phyloP scores from a whole-genome alignment of 2,113 vertebrate species.

The Otis tarda region DNA sequence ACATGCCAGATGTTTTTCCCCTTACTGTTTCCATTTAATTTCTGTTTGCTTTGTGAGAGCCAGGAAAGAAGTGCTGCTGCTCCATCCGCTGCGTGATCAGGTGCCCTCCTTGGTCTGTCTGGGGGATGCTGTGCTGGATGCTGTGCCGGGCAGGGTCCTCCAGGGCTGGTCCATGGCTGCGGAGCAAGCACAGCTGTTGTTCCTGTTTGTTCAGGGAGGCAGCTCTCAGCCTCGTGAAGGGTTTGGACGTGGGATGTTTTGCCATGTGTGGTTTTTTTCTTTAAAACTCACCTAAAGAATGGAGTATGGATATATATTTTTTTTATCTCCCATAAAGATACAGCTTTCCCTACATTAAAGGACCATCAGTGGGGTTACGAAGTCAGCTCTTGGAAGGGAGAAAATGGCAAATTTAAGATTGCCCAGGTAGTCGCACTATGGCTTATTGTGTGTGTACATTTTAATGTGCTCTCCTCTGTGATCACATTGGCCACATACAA shows the following conservation, averaged over 20 bases:
- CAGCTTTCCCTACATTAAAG: background rate
- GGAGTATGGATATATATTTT: background rate
- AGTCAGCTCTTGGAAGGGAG: background rate
- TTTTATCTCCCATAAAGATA: background rate
- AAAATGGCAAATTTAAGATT: background rate
- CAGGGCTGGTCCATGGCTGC: background rate
- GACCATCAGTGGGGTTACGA: background rate
- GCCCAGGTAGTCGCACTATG: background rate
- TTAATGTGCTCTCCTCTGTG: background rate
- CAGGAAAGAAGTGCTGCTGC: background rate
- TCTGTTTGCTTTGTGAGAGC: background rate
- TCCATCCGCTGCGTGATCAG: background rate
- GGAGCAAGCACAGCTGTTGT: rapidly evolving
- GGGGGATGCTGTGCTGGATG: rapidly evolving
- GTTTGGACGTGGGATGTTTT: background rate
- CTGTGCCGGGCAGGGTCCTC: background rate
- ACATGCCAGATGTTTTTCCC: background rate
- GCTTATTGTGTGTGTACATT: rapidly evolving
- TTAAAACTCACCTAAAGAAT: background rate
- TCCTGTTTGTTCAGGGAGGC: background rate
- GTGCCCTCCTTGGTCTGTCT: background rate
- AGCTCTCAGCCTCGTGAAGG: rapidly evolving
- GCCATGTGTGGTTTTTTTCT: too few relatives aligned
- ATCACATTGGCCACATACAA: background rate
- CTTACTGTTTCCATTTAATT: background rate